Evolutionary conservation across 2,113 vertebrate genomes (phyloP).

Genomic region (Cichladusa arquata): DNA sequence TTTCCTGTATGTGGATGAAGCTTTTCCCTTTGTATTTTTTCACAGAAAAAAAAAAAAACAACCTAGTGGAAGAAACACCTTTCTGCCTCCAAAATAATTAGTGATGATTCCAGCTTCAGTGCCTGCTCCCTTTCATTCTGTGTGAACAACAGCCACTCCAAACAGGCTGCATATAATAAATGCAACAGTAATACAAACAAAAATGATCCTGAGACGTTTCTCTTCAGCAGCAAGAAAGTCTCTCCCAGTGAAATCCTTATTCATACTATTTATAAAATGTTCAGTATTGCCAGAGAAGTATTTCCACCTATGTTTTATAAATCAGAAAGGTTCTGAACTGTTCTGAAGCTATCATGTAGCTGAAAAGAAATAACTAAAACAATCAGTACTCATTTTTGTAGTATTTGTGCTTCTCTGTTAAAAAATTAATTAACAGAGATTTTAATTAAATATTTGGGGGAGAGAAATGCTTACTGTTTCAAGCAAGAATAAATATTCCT

Average conservation of each 20-base stretch:
- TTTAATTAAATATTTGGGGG: not conserved
- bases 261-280: not conserved
- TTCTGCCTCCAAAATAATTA: not conserved
- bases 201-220: not conserved
- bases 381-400: not conserved
- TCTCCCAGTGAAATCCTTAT: not conserved
- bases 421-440: not conserved
- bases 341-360: not conserved
- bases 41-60: not conserved
- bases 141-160: not conserved
- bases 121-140: not conserved
- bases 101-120: not conserved
- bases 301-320: not conserved
- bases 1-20: not conserved
- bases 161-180: not conserved
- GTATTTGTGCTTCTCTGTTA: not conserved
- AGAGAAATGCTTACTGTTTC: not conserved
- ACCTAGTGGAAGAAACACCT: rapidly evolving
- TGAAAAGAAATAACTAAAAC: not conserved
- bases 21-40: not conserved
- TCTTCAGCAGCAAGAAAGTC: not conserved
- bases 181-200: not conserved
- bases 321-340: not conserved
- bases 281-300: not conserved
- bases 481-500: not conserved